Percentiles rank a stretch among this genome's conserved stretches.
Evolutionary conservation across 2,888 invertebrate species (phyloP).

Genomic region (Acrobasis repandana): DNA sequence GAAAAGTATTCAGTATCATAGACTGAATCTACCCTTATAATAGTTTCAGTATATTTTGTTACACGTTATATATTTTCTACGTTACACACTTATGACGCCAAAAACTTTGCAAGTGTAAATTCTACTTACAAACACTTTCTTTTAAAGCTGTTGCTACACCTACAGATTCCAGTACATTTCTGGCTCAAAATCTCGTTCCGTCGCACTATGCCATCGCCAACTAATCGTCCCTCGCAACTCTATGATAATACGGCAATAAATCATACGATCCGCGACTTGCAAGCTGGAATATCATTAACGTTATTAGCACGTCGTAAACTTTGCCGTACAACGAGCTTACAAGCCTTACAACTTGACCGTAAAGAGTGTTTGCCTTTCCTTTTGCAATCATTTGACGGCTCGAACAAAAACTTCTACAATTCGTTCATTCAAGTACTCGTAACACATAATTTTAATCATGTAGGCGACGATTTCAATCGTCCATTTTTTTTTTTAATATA

Average conservation of each 20-base stretch:
- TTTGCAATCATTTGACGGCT: not conserved
- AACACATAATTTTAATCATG: too few species aligned
- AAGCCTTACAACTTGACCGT: not conserved
- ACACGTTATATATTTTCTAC: too few species aligned
- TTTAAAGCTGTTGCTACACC: too few species aligned
- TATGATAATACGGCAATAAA: slow-evolving; percentile 26
- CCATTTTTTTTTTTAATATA: too few species aligned
- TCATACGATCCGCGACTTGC: slow-evolving; percentile 24
- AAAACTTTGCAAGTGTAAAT: too few species aligned
- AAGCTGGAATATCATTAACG: slow-evolving; percentile 19
- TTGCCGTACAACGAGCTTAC: slow-evolving; percentile 36
- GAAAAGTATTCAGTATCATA: too few species aligned
- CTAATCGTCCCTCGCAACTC: slow-evolving; percentile 10
- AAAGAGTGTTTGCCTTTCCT: slow-evolving; percentile 8
- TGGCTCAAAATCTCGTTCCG: not conserved
- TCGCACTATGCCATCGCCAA: not conserved
- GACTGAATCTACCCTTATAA: too few species aligned
- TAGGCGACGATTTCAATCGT: too few species aligned
- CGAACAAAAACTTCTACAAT: not conserved
- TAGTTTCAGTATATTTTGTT: too few species aligned
- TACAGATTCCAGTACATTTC: not conserved
- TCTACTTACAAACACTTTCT: too few species aligned
- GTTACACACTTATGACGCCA: too few species aligned
- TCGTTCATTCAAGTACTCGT: too few species aligned
- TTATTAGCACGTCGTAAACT: slow-evolving; percentile 19